These are phyloP conservation scores for Pseudococcus viburni DNA, from an alignment of 2,888 invertebrate genomes.

Conservation along the genomic window DNA sequence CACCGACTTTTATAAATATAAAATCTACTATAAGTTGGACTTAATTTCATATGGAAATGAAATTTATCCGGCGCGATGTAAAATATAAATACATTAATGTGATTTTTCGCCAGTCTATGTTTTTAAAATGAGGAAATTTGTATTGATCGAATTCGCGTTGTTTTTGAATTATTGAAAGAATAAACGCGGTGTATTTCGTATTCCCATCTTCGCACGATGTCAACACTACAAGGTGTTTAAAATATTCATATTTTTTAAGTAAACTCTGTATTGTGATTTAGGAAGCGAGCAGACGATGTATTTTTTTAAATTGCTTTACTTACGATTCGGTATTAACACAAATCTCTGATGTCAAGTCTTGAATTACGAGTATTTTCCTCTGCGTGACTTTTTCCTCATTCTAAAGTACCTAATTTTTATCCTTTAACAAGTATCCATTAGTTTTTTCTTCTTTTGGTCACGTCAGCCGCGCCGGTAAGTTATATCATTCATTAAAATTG, in stretches of 20 bases:
- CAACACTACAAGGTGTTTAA: not conserved
- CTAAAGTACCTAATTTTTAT: slow-evolving; percentile 21
- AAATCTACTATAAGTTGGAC: not conserved
- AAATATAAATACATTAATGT: too few relatives aligned
- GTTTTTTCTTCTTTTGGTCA: not conserved
- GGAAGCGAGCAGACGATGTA: not conserved
- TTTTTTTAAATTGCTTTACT: not conserved
- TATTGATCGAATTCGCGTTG: not conserved
- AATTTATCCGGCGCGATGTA: too few relatives aligned
- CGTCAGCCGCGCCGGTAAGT: not conserved
- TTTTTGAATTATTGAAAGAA: not conserved
- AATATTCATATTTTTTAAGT: not conserved
- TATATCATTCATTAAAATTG: slow-evolving; percentile 25
- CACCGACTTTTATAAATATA: not conserved
- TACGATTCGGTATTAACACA: not conserved
- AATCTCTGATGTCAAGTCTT: slow-evolving; percentile 6
- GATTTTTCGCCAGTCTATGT: too few relatives aligned
- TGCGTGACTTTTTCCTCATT: slow-evolving; percentile 10
- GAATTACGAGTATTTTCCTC: slow-evolving; percentile 7
- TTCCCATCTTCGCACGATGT: too few relatives aligned
- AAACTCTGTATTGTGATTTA: not conserved
- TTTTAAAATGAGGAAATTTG: too few relatives aligned
- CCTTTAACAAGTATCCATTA: slow-evolving; percentile 25
- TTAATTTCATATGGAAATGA: too few relatives aligned
- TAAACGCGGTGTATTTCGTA: not conserved